Evolutionary conservation across 2,113 vertebrate species (phyloP).

Genomic region (Panthera uncia): DNA sequence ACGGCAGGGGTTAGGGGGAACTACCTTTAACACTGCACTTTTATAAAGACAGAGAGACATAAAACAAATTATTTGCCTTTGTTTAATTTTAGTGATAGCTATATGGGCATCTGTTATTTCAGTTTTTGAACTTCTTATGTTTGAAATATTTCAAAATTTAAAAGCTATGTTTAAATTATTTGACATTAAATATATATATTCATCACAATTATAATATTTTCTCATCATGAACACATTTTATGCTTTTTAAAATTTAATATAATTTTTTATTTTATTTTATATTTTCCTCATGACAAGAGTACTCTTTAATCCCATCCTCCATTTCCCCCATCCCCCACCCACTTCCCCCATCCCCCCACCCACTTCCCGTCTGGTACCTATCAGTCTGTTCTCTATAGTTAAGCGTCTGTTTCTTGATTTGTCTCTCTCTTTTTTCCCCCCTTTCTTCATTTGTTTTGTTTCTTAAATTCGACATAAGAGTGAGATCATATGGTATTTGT

Average conservation of each 20-base stretch:
- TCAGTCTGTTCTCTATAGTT: background rate
- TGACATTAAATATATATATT: background rate
- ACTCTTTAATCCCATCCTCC: background rate
- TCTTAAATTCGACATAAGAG: background rate
- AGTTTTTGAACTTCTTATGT: background rate
- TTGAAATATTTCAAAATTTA: constrained; percentile 1
- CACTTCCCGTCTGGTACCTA: background rate
- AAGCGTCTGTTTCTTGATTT: background rate
- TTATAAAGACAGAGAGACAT: background rate
- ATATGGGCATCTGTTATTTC: background rate
- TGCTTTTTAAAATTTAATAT: background rate
- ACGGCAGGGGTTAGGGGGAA: rapidly evolving
- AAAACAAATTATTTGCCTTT: background rate
- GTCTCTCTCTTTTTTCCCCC: background rate
- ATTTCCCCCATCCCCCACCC: background rate
- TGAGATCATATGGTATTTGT: background rate
- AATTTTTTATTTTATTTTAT: background rate
- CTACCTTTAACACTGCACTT: background rate
- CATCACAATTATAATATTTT: constrained; percentile 25
- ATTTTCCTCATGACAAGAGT: background rate
- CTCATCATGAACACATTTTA: constrained; percentile 37
- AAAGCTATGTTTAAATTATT: background rate
- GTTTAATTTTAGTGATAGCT: background rate
- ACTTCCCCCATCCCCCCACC: background rate
- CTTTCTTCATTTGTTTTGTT: background rate